Evolutionary conservation across 2,797 vertebrate species (phyloP).

Genomic region (Rhinatrema bivittatum): DNA sequence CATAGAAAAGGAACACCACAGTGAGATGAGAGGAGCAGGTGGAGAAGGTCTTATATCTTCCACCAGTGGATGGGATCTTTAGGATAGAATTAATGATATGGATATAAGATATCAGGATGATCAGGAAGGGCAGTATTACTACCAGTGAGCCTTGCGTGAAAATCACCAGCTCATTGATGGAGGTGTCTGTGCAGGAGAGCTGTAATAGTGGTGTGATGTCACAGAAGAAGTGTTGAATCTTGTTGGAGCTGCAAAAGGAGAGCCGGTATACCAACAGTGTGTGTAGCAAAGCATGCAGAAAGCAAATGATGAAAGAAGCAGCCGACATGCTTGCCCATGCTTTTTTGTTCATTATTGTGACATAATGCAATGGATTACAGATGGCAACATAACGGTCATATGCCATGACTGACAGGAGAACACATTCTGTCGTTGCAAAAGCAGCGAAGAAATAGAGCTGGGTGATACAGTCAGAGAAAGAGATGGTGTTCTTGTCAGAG

Average conservation of each 20-base stretch:
- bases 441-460: not conserved
- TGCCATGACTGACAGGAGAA: constrained; percentile 4
- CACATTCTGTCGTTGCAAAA: not conserved
- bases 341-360: not conserved
- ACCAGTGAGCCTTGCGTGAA: no score
- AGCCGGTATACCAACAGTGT: not conserved
- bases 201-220: constrained; percentile 25
- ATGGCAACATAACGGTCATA: constrained; percentile 4
- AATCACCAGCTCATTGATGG: constrained; percentile 8
- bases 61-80: constrained; percentile 16
- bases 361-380: constrained; percentile 1
- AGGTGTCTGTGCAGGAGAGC: constrained; percentile 12
- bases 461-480: not conserved
- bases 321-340: not conserved
- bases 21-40: constrained; percentile 23
- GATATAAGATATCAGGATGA: constrained; percentile 8
- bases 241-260: not conserved
- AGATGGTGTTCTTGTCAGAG: not conserved
- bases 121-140: constrained; percentile 16
- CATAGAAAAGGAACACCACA: constrained; percentile 22
- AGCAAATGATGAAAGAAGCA: not conserved
- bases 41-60: constrained; percentile 29
- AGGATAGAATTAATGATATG: constrained; percentile 21
- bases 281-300: not conserved
- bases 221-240: constrained; percentile 19